Evolutionary conservation across 2,888 invertebrate genomes (phyloP).

Genomic region (Cephus pulcher): DNA sequence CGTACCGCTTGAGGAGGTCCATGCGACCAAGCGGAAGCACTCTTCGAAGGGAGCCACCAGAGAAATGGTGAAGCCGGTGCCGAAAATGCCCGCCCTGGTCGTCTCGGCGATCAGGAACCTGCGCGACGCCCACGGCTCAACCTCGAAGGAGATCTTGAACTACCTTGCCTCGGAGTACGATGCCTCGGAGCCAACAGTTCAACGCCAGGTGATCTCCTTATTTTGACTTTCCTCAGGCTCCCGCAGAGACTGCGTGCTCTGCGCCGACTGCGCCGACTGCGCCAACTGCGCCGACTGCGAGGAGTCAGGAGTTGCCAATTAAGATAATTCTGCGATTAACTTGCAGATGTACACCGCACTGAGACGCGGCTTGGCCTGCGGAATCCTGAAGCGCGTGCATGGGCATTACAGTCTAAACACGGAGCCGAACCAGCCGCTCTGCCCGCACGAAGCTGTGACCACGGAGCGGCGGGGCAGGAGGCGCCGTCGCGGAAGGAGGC

Average conservation of each 20-base stretch:
- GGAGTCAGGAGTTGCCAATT: too few relatives aligned
- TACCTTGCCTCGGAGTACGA: slow-evolving; percentile 55
- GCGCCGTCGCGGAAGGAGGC: slow-evolving; percentile 19
- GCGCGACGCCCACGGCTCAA: slow-evolving; percentile 55
- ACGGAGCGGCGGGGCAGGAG: slow-evolving; percentile 16
- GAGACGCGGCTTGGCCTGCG: slow-evolving; percentile 57
- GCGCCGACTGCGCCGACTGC: too few relatives aligned
- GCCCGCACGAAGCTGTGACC: neutral
- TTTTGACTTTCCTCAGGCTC: too few relatives aligned
- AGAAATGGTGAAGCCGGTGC: slow-evolving; percentile 41
- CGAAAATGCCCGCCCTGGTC: slow-evolving; percentile 56
- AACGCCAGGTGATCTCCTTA: slow-evolving; percentile 45
- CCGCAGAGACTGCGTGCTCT: too few relatives aligned
- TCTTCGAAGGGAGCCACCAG: too few relatives aligned
- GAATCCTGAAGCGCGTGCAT: slow-evolving; percentile 47
- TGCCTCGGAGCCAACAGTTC: slow-evolving; percentile 39
- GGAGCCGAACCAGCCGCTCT: slow-evolving; percentile 7
- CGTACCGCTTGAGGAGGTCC: too few relatives aligned
- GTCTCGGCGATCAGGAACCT: slow-evolving; percentile 57
- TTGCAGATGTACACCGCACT: slow-evolving; percentile 46
- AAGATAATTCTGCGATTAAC: neutral
- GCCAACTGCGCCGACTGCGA: too few relatives aligned
- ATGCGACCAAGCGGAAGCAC: too few relatives aligned
- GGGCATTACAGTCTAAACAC: slow-evolving; percentile 51
- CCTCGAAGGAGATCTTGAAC: slow-evolving; percentile 56